Base-by-base conservation (phyloP, 2,888 invertebrate species). In the Cistogaster globosa region DNA sequence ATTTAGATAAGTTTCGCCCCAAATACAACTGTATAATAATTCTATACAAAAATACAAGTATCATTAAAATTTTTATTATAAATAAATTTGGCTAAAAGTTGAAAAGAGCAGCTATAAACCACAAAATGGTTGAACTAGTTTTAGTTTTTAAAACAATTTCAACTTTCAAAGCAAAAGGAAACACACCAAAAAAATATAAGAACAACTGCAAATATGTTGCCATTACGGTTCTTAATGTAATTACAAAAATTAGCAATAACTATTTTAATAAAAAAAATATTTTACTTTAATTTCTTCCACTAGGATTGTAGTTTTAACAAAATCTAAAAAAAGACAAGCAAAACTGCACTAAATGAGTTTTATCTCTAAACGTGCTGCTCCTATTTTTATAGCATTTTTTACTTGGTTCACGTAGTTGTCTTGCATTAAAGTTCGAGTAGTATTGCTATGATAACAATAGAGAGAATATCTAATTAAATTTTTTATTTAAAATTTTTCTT, bases 401-500 rank as follows among this genome's bases (percentile, higher is more conserved):
- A 55, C 62, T 71, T 76, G 71, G 57, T 53, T 16, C 65, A 71
- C 53, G 71, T 84, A 65, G 11, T 57, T 48, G 74, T 68, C 62
- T 69, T 79, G 38, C 48, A 57, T 63, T 72, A 55, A 77, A 84
- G 68, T 38, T 68, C 72, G 48, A 76, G 62, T 63, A 57, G 60
- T 72, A 77, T 77, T 68, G 55, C 67, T 76, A 62, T 75, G 42
- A 84, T 72, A 84, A 74, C 72, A 81, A 58, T 71, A 62, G 51
- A 48, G 32, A 67, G 55, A 81, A 84, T 81, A 60, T 84, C 80
- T 84, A 84, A 84, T 84, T 84, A 84, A 84, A 81, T 77, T 81
- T 76, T 78, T 55, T 65, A 65, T 36, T 55, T 45, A 75, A 18
- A 57, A 57, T 57, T 65, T 45, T 48, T 58, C 58, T 38, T 11